Evolutionary conservation across 2,113 vertebrate genomes (phyloP).

Genomic region (Hiodon alosoides): DNA sequence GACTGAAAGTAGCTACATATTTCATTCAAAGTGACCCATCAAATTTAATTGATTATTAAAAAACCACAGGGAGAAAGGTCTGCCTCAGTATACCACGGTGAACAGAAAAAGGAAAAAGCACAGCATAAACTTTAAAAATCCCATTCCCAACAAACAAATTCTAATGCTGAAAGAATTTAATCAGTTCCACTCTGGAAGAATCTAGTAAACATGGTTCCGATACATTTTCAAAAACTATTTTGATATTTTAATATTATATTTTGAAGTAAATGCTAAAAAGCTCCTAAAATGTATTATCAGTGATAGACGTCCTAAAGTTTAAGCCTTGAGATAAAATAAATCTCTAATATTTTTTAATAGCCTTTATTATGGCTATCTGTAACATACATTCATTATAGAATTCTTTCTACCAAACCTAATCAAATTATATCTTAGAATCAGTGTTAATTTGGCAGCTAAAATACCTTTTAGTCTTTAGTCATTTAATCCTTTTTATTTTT

Average conservation of each 20-base stretch:
- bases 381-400: too few species aligned
- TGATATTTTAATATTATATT: neutral
- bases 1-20: constrained; percentile 15
- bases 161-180: constrained; percentile 33
- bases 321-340: too few species aligned
- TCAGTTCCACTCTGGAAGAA: constrained; percentile 26
- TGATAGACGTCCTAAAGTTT: too few species aligned
- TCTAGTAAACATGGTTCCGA: constrained; percentile 22
- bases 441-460: too few species aligned
- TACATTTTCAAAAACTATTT: constrained; percentile 3
- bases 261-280: neutral
- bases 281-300: too few species aligned
- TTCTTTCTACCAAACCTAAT: too few species aligned
- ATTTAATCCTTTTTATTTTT: too few species aligned
- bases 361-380: too few species aligned
- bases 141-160: constrained; percentile 36
- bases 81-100: constrained; percentile 40
- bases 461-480: too few species aligned
- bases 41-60: constrained; percentile 56
- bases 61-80: constrained; percentile 38
- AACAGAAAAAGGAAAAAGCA: constrained; percentile 34
- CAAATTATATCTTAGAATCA: too few species aligned
- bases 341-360: too few species aligned
- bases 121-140: constrained; percentile 28
- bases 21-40: constrained; percentile 46